Percentiles rank a stretch among this genome's conserved stretches.
phyloP scores from a whole-genome alignment of 92 coral and sea anemone species.

The Metridium senile region DNA sequence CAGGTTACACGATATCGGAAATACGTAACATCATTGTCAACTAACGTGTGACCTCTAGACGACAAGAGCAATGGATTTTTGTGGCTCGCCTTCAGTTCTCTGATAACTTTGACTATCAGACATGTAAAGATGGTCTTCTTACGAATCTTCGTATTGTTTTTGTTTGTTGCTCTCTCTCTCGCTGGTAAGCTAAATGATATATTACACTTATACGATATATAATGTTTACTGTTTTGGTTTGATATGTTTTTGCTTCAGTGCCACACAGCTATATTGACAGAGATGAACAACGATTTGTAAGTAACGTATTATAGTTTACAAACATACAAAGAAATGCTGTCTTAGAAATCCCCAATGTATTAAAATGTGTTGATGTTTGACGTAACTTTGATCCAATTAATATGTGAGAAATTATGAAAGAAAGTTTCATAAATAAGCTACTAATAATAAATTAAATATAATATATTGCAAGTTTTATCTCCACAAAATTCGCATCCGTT shows the following conservation, averaged over 20 bases:
- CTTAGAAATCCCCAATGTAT: not conserved
- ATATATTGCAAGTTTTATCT: too few species aligned
- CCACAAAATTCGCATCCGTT: too few species aligned
- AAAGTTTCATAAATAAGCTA: too few species aligned
- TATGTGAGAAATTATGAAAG: too few species aligned
- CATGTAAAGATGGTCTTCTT: conserved; percentile 3
- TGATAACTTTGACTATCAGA: not conserved
- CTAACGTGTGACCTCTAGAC: conserved; percentile 1
- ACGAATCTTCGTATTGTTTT: not conserved
- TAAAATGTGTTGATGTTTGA: too few species aligned
- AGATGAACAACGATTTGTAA: conserved; percentile 30
- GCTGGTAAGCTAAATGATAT: not conserved
- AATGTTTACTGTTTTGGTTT: not conserved
- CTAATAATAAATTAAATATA: too few species aligned
- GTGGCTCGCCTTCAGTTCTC: not conserved
- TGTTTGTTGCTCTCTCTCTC: not conserved
- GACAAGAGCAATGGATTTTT: not conserved
- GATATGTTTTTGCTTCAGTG: not conserved
- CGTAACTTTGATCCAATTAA: too few species aligned
- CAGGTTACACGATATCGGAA: not conserved
- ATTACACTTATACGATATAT: not conserved
- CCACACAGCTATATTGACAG: conserved; percentile 14
- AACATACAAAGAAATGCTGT: not conserved
- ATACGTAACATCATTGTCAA: not conserved
- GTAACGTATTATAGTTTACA: not conserved